These are phyloP conservation scores for Orientallactaga bullata DNA, from an alignment of 2,113 vertebrate species.

Conservation along the genomic window DNA sequence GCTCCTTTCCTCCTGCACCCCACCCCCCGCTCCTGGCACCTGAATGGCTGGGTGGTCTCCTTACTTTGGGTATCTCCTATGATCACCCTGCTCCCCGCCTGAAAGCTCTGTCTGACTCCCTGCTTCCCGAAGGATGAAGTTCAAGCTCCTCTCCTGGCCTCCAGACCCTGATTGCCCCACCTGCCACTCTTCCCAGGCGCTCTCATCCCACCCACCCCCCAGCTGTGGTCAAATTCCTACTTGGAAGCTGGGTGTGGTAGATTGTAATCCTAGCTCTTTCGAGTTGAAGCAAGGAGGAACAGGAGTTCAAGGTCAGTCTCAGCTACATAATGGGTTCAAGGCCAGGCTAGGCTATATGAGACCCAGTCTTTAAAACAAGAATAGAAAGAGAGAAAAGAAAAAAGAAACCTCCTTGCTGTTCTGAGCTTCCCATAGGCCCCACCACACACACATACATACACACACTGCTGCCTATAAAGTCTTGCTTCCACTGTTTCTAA, in stretches of 20 bases:
- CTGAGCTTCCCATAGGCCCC: too few species aligned
- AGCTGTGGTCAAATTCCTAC: neutral
- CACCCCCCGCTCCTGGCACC: too few species aligned
- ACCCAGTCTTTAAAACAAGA: neutral
- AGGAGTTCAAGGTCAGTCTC: neutral
- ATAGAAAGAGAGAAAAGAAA: too few species aligned
- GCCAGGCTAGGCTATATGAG: neutral
- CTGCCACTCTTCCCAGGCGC: accelerated
- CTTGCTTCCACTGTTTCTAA: too few species aligned
- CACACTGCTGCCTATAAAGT: too few species aligned
- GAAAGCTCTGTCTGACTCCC: neutral
- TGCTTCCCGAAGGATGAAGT: neutral
- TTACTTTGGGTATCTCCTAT: neutral
- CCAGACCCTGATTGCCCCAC: neutral
- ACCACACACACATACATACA: too few species aligned
- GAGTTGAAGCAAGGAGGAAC: neutral
- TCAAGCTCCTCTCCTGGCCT: neutral
- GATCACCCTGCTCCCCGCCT: neutral
- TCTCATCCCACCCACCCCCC: neutral
- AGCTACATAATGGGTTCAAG: neutral
- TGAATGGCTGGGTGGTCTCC: neutral
- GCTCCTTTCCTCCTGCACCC: neutral
- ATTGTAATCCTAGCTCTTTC: neutral
- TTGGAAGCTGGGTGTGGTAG: neutral
- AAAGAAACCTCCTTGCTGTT: neutral